Percentiles rank a stretch among this genome's conserved stretches.
These are phyloP conservation scores for Drosophila serrata DNA, from an alignment of 1,140 invertebrate genomes.

Conservation along the genomic window DNA sequence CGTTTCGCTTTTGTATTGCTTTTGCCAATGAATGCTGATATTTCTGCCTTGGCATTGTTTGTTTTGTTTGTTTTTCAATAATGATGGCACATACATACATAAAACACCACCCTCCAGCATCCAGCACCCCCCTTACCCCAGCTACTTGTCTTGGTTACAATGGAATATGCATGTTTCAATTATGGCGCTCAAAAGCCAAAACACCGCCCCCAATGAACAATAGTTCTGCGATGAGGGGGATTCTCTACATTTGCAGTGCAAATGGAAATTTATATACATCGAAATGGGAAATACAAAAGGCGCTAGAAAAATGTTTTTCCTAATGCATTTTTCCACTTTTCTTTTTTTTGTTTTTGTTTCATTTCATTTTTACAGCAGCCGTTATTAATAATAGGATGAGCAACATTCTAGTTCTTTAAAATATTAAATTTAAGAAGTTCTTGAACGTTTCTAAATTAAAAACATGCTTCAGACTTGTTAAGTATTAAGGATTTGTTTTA, in stretches of 20 bases:
- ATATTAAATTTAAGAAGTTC: neutral
- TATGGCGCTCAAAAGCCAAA: conserved; percentile 56
- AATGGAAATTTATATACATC: conserved; percentile 66
- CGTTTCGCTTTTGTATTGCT: conserved; percentile 41
- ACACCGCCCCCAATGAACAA: conserved; percentile 44
- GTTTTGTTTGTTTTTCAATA: conserved; percentile 66
- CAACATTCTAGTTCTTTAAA: neutral
- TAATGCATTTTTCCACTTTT: conserved; percentile 66
- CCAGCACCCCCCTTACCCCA: neutral
- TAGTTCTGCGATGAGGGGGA: conserved; percentile 14
- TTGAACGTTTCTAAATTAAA: neutral
- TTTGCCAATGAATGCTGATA: conserved; percentile 45
- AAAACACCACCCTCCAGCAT: neutral
- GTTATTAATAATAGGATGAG: neutral
- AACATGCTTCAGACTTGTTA: too few species aligned
- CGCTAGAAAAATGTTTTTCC: conserved; percentile 50
- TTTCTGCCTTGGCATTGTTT: conserved; percentile 65
- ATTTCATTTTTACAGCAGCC: neutral
- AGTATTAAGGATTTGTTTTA: too few species aligned
- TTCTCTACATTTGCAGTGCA: conserved; percentile 46
- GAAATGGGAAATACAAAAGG: conserved; percentile 57
- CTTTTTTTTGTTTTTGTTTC: conserved; percentile 19
- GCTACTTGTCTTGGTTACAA: conserved; percentile 52
- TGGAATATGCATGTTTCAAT: conserved; percentile 67
- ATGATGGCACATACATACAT: conserved; percentile 15